A percentile compares a stretch with the other conserved stretches of the same genome.
Evolutionary conservation across 2,888 invertebrate genomes (phyloP).

Genomic region (Nezara viridula): DNA sequence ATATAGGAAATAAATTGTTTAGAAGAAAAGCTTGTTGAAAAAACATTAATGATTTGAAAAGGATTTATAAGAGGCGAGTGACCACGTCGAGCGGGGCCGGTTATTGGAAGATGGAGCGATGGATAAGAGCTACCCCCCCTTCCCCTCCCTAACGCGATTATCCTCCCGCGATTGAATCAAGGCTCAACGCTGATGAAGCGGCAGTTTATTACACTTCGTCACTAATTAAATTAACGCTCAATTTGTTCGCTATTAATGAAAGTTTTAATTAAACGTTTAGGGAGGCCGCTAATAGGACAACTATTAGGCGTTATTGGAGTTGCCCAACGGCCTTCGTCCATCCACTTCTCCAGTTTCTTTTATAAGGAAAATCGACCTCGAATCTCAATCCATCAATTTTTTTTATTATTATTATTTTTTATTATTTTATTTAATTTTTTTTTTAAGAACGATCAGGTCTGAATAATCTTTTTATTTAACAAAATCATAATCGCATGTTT

Average conservation of each 20-base stretch:
- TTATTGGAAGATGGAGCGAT: constrained; percentile 26
- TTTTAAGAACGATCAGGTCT: too few relatives aligned
- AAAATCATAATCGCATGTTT: too few relatives aligned
- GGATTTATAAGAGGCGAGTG: neutral
- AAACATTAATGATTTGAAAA: neutral
- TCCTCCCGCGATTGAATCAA: constrained; percentile 54
- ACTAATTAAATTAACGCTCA: constrained; percentile 72
- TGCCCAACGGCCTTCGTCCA: neutral
- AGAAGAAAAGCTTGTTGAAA: neutral
- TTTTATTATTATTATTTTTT: too few relatives aligned
- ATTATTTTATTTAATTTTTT: too few relatives aligned
- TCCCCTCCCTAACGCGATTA: constrained; percentile 39
- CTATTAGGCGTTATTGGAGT: constrained; percentile 37
- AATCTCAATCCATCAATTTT: neutral
- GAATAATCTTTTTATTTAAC: too few relatives aligned
- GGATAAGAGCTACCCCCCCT: neutral
- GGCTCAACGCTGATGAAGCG: constrained; percentile 63
- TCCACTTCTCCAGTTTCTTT: neutral
- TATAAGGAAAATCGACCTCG: neutral
- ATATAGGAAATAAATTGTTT: neutral
- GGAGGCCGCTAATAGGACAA: constrained; percentile 47
- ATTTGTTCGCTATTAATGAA: constrained; percentile 75
- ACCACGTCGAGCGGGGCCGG: neutral
- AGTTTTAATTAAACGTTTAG: constrained; percentile 70
- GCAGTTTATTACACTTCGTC: constrained; percentile 64